These are phyloP conservation scores for Eptatretus atami DNA, from an alignment of 2,797 vertebrate species.

Conservation along the genomic window DNA sequence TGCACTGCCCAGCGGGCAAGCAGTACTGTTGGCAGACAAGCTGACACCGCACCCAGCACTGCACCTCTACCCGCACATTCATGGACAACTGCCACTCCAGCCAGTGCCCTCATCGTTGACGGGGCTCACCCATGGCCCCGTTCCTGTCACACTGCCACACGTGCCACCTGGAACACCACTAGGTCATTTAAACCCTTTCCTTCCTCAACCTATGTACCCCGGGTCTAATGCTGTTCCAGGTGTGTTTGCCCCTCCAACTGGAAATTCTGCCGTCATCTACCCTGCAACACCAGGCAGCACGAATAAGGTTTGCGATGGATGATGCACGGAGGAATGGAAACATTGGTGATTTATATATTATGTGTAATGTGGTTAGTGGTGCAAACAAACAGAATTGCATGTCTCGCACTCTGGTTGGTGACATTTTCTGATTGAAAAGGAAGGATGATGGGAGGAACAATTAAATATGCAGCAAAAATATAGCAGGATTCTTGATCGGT, in stretches of 20 bases:
- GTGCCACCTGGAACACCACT: too few relatives aligned
- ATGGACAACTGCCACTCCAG: conserved; percentile 68
- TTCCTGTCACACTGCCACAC: too few relatives aligned
- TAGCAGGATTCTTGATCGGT: too few relatives aligned
- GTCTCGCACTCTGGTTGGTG: too few relatives aligned
- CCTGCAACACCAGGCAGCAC: too few relatives aligned
- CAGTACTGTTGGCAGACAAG: conserved; percentile 52
- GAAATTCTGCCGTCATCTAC: too few relatives aligned
- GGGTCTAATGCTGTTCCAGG: not conserved
- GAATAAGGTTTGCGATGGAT: not conserved
- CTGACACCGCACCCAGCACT: conserved; percentile 46
- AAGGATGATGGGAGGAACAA: too few relatives aligned
- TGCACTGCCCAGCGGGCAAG: conserved; percentile 37
- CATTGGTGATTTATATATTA: conserved; percentile 9
- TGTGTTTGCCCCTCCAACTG: too few relatives aligned
- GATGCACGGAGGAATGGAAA: not conserved
- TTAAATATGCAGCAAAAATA: too few relatives aligned
- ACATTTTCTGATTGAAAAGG: too few relatives aligned
- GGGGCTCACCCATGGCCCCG: not conserved
- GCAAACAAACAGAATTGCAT: not conserved
- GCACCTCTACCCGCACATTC: conserved; percentile 89
- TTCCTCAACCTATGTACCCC: conserved; percentile 1
- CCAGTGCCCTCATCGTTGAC: conserved; percentile 19
- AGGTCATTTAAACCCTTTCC: not conserved
- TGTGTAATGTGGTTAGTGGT: conserved; percentile 8